Percentiles rank a stretch among this genome's conserved stretches.
These are phyloP conservation scores for Anthopleura xanthogrammica DNA, from an alignment of 92 coral and sea anemone species.

Conservation along the genomic window DNA sequence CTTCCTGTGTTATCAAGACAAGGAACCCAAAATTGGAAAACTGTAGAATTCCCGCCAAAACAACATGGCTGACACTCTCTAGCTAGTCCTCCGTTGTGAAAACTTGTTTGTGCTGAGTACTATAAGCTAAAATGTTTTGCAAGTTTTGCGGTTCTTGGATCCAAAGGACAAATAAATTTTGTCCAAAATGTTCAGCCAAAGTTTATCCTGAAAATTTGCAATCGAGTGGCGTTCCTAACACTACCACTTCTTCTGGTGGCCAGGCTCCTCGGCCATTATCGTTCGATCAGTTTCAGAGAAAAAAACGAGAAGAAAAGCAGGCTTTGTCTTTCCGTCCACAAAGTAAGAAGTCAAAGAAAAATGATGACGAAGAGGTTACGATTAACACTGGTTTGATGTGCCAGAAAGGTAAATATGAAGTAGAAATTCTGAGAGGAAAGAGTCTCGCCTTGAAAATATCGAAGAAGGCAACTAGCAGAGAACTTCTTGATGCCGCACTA, in stretches of 20 bases:
- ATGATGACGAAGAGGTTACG: constrained; percentile 18
- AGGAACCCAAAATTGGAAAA: neutral
- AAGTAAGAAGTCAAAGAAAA: constrained; percentile 17
- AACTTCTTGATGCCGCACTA: constrained; percentile 30
- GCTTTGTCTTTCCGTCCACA: constrained; percentile 20
- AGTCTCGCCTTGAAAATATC: constrained; percentile 33
- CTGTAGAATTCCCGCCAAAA: neutral
- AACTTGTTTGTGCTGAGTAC: neutral
- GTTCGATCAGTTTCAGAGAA: constrained; percentile 8
- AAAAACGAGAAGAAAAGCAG: constrained; percentile 20
- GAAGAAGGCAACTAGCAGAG: constrained; percentile 25
- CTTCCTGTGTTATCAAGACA: no score
- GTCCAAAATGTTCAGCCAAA: constrained; percentile 6
- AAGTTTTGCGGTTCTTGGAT: constrained; percentile 9
- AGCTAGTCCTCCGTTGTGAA: no score
- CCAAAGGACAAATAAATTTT: neutral
- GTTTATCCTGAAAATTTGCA: neutral
- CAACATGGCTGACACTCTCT: no score
- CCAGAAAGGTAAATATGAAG: neutral
- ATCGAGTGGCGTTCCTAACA: constrained; percentile 4
- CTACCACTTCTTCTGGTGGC: neutral
- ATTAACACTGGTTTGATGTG: constrained; percentile 20
- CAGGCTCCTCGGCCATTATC: constrained; percentile 6
- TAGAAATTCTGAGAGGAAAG: constrained; percentile 27
- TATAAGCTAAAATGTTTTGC: constrained; percentile 13